These are phyloP conservation scores for Periphyllus acericola DNA, from an alignment of 2,888 invertebrate species.

Conservation along the genomic window DNA sequence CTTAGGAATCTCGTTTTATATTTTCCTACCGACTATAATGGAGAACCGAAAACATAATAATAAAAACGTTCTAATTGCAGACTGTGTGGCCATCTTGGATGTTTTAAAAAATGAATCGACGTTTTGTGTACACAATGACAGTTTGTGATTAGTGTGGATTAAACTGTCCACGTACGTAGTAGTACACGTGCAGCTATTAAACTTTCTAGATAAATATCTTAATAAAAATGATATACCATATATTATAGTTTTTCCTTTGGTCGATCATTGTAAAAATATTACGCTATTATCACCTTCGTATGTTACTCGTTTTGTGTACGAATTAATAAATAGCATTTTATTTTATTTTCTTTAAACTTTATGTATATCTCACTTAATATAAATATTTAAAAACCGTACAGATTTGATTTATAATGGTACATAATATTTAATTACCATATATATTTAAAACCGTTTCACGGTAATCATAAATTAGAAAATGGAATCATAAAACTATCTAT, in stretches of 20 bases:
- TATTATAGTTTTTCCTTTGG: neutral
- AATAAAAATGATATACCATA: neutral
- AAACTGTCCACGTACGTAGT: constrained; percentile 9
- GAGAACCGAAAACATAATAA: constrained; percentile 57
- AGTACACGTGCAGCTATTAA: neutral
- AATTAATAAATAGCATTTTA: neutral
- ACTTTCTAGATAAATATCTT: neutral
- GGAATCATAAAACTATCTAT: neutral
- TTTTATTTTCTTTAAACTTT: neutral
- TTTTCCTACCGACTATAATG: constrained; percentile 40
- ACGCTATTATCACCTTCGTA: neutral
- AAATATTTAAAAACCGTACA: neutral
- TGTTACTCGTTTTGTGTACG: neutral
- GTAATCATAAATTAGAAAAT: constrained; percentile 34
- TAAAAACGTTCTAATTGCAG: constrained; percentile 55
- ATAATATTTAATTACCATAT: neutral
- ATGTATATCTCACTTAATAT: neutral
- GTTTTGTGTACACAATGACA: constrained; percentile 31
- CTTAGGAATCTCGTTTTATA: constrained; percentile 58
- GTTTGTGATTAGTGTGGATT: constrained; percentile 45
- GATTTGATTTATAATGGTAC: neutral
- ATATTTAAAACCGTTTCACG: neutral
- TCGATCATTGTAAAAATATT: constrained; percentile 12
- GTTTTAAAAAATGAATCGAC: constrained; percentile 45
- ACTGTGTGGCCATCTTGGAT: constrained; percentile 40